Evolutionary conservation across 1,140 invertebrate species (phyloP).

Genomic region (Neodiprion pinetum): DNA sequence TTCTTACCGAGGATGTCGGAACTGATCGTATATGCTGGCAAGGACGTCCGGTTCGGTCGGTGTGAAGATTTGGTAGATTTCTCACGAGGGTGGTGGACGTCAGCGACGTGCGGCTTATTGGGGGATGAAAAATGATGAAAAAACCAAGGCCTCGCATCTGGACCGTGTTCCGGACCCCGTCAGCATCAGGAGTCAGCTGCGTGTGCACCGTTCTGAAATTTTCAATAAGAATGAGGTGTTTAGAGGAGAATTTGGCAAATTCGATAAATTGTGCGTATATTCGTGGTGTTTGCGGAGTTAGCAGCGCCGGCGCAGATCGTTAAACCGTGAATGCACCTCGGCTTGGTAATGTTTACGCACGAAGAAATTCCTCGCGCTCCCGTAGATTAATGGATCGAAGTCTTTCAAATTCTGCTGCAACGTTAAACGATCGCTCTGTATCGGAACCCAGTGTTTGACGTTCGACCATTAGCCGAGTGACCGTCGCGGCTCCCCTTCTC

Average conservation of each 20-base stretch:
- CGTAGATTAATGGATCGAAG: slow-evolving; percentile 49
- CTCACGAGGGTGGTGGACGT: background rate
- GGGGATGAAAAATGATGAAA: slow-evolving; percentile 7
- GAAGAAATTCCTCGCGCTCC: slow-evolving; percentile 42
- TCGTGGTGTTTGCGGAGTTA: slow-evolving; percentile 8
- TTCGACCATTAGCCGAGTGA: slow-evolving; percentile 49
- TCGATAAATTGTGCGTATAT: slow-evolving; percentile 26
- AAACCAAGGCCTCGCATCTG: background rate
- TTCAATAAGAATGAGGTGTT: slow-evolving; percentile 22
- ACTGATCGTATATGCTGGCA: too few species aligned
- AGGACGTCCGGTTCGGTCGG: too few species aligned
- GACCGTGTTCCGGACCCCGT: slow-evolving; percentile 19
- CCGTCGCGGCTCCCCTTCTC: background rate
- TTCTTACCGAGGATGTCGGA: too few species aligned
- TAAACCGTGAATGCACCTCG: slow-evolving; percentile 39
- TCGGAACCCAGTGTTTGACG: slow-evolving; percentile 43
- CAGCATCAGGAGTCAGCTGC: slow-evolving; percentile 38
- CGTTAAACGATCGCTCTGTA: slow-evolving; percentile 43
- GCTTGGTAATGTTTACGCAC: slow-evolving; percentile 47
- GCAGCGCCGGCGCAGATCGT: slow-evolving; percentile 27
- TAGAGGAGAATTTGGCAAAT: slow-evolving; percentile 38
- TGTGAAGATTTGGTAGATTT: background rate
- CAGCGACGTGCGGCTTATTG: background rate
- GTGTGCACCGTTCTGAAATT: slow-evolving; percentile 16
- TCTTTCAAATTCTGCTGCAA: slow-evolving; percentile 35